Percentiles rank a stretch among this genome's conserved stretches.
Conservation (phyloP, 2,888 invertebrate species). For the Andrena minutula region DNA sequence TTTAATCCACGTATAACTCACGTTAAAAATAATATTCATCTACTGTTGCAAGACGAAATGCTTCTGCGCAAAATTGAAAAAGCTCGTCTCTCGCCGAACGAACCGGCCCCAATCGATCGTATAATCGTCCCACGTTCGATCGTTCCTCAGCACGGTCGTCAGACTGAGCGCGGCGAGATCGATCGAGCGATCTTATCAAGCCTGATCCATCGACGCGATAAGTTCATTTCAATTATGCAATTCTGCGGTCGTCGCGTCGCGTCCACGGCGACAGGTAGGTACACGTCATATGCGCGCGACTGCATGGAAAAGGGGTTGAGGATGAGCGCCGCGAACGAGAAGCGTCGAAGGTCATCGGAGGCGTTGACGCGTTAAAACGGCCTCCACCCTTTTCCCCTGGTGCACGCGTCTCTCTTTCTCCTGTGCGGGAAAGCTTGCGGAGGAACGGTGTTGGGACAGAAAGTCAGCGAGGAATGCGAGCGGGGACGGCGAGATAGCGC, state of each 20-base stretch:
- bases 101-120: conserved; percentile 4
- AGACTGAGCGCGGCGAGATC: conserved; percentile 4
- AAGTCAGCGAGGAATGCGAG: conserved; percentile 23
- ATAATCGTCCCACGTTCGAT: conserved; percentile 32
- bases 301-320: background rate
- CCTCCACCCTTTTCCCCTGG: conserved; percentile 26
- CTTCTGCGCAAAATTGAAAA: background rate
- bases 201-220: conserved; percentile 27
- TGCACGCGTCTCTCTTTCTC: conserved; percentile 21
- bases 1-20: no score
- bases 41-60: no score
- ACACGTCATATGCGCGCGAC: conserved; percentile 13
- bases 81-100: background rate
- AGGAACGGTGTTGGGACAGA: conserved; percentile 4
- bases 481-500: conserved; percentile 19
- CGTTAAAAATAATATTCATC: no score
- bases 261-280: conserved; percentile 9
- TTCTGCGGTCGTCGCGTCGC: background rate
- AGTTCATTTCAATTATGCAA: conserved; percentile 38
- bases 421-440: background rate
- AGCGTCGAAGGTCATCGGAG: conserved; percentile 55
- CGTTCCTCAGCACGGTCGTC: background rate
- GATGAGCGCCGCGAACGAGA: conserved; percentile 16
- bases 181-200: conserved; percentile 21
- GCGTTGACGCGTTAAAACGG: conserved; percentile 72